Percentiles rank a stretch among this genome's conserved stretches.
These are phyloP conservation scores for Heterotis niloticus DNA, from an alignment of 2,113 vertebrate species.

Conservation along the genomic window DNA sequence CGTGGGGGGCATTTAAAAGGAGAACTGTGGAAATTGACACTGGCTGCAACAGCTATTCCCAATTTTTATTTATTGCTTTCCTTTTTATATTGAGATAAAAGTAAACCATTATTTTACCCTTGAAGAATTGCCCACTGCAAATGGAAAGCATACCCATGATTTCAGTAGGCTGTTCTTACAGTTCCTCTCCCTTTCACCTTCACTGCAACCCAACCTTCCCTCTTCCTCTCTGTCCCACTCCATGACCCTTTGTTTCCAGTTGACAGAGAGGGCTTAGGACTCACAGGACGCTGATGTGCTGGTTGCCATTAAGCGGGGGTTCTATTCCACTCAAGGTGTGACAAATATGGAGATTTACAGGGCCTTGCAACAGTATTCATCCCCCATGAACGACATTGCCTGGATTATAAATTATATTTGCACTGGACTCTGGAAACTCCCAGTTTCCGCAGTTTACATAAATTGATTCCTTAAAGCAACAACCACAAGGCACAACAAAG, in stretches of 20 bases:
- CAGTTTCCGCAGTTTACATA: no score
- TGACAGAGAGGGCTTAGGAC: background rate
- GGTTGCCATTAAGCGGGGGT: background rate
- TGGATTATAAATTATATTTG: no score
- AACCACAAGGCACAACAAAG: no score
- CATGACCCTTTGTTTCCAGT: conserved; percentile 4
- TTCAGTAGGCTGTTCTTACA: background rate
- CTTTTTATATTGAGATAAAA: background rate
- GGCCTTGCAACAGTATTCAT: no score
- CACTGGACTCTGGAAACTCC: no score
- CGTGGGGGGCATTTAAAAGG: background rate
- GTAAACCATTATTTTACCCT: background rate
- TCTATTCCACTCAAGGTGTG: background rate
- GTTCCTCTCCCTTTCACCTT: background rate
- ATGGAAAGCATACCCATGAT: background rate
- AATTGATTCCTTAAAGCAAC: no score
- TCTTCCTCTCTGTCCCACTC: conserved; percentile 9
- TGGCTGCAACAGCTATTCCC: background rate
- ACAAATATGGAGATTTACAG: background rate
- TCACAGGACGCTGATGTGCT: background rate
- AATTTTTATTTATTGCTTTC: background rate
- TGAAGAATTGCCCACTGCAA: no score
- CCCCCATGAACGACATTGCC: background rate
- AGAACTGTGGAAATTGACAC: background rate
- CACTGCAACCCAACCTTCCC: conserved; percentile 8